Conservation (phyloP, 1,140 invertebrate species). For the Drosophila varians region DNA sequence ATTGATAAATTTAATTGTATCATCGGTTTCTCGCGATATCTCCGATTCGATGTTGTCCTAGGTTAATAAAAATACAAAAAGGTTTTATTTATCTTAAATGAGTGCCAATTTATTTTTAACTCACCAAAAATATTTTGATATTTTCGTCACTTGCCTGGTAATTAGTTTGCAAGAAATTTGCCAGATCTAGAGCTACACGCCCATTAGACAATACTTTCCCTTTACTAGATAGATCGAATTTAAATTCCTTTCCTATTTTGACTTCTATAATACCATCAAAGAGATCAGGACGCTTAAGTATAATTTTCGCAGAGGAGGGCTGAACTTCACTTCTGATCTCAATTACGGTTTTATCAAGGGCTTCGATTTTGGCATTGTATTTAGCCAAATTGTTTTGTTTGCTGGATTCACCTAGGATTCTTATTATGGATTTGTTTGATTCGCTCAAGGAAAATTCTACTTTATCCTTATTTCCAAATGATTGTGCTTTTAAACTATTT, state of each 20-base stretch:
- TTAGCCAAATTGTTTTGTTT: conserved; percentile 52
- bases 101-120: conserved; percentile 27
- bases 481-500: conserved; percentile 17
- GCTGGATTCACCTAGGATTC: conserved; percentile 39
- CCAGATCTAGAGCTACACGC: conserved; percentile 86
- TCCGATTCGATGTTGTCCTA: conserved; percentile 65
- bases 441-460: conserved; percentile 71
- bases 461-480: conserved; percentile 46
- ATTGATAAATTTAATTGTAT: conserved; percentile 83
- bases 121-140: conserved; percentile 86
- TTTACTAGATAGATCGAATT: conserved; percentile 85
- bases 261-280: conserved; percentile 85
- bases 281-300: conserved; percentile 84
- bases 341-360: conserved; percentile 55
- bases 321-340: conserved; percentile 61
- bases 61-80: conserved; percentile 1
- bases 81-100: background rate
- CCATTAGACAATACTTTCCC: conserved; percentile 86
- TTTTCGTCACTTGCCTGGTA: conserved; percentile 87
- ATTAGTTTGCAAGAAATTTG: conserved; percentile 88
- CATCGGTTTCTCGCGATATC: conserved; percentile 73
- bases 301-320: conserved; percentile 49
- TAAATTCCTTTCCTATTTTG: conserved; percentile 87
- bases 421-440: conserved; percentile 60
- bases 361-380: conserved; percentile 57